Evolutionary conservation across 2,797 vertebrate genomes (phyloP).

Genomic region (Alcedo quadribrachys): DNA sequence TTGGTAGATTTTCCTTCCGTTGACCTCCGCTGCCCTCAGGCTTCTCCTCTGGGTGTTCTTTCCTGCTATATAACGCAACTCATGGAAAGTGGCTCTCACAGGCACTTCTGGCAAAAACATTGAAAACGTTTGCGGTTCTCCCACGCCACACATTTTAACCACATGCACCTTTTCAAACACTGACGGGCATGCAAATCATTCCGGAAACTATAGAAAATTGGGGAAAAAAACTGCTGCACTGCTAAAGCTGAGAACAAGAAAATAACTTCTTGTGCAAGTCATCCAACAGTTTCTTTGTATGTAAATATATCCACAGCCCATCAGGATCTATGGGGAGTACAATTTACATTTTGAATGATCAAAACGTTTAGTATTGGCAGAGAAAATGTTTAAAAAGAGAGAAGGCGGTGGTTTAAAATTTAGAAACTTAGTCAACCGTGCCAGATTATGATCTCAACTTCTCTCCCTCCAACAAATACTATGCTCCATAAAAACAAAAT

Average conservation of each 20-base stretch:
- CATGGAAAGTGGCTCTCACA: background rate
- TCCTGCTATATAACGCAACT: background rate
- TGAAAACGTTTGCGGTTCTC: background rate
- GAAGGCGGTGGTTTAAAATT: conserved; percentile 60
- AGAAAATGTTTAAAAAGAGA: conserved; percentile 70
- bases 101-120: background rate
- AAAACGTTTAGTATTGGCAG: conserved; percentile 66
- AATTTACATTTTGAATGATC: conserved; percentile 77
- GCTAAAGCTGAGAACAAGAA: conserved; percentile 15
- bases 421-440: conserved; percentile 47
- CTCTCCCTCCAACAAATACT: conserved; percentile 55
- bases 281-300: conserved; percentile 32
- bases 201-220: background rate
- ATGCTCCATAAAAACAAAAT: conserved; percentile 56
- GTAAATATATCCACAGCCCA: conserved; percentile 55
- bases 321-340: conserved; percentile 62
- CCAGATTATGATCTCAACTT: conserved; percentile 58
- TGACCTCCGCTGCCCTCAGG: background rate
- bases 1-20: background rate
- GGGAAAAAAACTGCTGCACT: background rate
- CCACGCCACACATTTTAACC: background rate
- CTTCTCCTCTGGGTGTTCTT: background rate
- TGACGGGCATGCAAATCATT: background rate
- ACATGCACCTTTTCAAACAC: background rate
- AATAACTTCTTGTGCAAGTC: background rate